phyloP scores from a whole-genome alignment of 2,888 invertebrate species.

The Megastigmus dorsalis region DNA sequence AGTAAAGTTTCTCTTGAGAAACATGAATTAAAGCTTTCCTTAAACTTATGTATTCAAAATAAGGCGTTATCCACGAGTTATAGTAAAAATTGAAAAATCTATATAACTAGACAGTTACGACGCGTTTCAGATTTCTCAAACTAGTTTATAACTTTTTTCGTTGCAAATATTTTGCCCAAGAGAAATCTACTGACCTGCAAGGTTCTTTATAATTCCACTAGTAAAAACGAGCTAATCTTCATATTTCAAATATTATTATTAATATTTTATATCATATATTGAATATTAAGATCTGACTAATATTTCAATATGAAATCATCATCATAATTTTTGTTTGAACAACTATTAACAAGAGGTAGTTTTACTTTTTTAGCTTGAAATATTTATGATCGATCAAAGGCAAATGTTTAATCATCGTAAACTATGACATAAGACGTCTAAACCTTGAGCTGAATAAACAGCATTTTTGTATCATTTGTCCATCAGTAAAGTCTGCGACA shows the following conservation, averaged over 20 bases:
- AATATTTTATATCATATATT: too few species aligned
- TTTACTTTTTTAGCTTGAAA: background rate
- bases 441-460: too few species aligned
- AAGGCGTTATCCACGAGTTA: too few species aligned
- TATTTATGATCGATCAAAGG: background rate
- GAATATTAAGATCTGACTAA: background rate
- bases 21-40: too few species aligned
- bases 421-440: too few species aligned
- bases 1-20: background rate
- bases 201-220: background rate
- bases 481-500: too few species aligned
- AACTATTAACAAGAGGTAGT: background rate
- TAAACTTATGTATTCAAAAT: too few species aligned
- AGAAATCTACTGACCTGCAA: slow-evolving; percentile 11
- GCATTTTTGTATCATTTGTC: too few species aligned
- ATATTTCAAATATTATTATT: background rate
- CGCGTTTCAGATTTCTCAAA: too few species aligned
- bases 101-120: too few species aligned
- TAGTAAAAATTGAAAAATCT: background rate
- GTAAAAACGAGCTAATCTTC: too few species aligned
- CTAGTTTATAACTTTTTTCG: background rate
- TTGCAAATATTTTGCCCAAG: slow-evolving; percentile 3
- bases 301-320: background rate
- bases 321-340: background rate
- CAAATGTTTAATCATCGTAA: too few species aligned